Percentiles rank a stretch among this genome's conserved stretches.
These are phyloP conservation scores for Phalacrocorax pelagicus DNA, from an alignment of 2,113 vertebrate genomes.

Conservation along the genomic window DNA sequence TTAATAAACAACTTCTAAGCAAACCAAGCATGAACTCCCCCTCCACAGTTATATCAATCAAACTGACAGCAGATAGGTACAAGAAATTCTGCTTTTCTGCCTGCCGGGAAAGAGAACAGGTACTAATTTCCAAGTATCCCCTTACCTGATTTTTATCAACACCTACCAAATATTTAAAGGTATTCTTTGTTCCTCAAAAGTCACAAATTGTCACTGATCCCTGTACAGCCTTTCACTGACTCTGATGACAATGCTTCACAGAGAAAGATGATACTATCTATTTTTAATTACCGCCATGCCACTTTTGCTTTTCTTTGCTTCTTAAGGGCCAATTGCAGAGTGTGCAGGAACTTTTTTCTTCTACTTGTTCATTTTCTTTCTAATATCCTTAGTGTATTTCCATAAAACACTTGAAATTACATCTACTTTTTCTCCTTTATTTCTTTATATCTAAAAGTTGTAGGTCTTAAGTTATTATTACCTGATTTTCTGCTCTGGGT, in stretches of 20 bases:
- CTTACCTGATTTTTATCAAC: constrained; percentile 47
- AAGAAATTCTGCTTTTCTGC: not conserved
- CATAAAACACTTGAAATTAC: not conserved
- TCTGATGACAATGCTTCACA: not conserved
- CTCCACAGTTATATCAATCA: not conserved
- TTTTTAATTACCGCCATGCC: not conserved
- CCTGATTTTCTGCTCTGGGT: not conserved
- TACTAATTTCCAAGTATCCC: not conserved
- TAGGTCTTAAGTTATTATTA: not conserved
- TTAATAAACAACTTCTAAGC: constrained; percentile 21
- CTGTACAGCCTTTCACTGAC: not conserved
- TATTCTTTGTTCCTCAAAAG: constrained; percentile 1
- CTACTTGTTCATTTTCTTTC: not conserved
- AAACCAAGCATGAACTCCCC: constrained; percentile 32
- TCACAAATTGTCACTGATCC: not conserved
- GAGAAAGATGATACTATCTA: not conserved
- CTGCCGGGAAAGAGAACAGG: not conserved
- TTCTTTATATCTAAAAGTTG: not conserved
- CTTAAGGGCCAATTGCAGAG: not conserved
- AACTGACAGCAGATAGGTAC: not conserved
- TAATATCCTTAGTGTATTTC: not conserved
- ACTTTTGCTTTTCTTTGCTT: not conserved
- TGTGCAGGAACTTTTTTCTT: not conserved
- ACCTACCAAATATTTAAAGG: not conserved
- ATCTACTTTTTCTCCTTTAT: not conserved